These are phyloP conservation scores for Eupithecia tripunctaria DNA, from an alignment of 2,888 invertebrate genomes.

Conservation along the genomic window DNA sequence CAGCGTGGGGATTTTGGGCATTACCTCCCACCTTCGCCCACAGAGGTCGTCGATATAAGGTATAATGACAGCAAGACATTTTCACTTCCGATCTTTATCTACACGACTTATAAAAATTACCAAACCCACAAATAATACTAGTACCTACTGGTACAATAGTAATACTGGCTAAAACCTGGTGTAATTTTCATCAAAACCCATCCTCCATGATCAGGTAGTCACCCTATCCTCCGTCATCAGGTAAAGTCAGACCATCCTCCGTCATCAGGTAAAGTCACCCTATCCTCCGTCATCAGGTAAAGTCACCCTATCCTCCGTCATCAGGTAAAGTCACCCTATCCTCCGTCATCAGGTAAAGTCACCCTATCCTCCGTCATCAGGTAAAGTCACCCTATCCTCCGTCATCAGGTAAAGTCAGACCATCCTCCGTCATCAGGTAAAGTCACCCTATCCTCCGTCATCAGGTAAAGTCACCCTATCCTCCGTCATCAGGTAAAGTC, in stretches of 20 bases:
- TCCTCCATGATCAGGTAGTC: no score
- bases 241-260: conserved; percentile 83
- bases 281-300: conserved; percentile 78
- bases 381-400: conserved; percentile 83
- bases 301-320: conserved; percentile 83
- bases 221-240: no score
- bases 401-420: conserved; percentile 79
- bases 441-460: conserved; percentile 83
- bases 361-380: conserved; percentile 84
- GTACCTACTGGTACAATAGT: no score
- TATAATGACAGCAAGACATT: no score
- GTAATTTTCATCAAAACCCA: not conserved
- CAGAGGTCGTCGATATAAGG: no score
- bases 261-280: conserved; percentile 79
- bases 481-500: conserved; percentile 69
- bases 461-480: conserved; percentile 83
- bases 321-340: conserved; percentile 83
- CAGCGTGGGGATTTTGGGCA: no score
- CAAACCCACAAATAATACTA: no score
- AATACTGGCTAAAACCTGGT: no score
- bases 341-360: conserved; percentile 69
- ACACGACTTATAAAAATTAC: no score
- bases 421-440: conserved; percentile 78
- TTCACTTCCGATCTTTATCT: no score
- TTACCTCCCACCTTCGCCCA: no score